Evolutionary conservation across 2,113 vertebrate genomes (phyloP), one percentile per base, ranked within the genome.

Genomic region (Hippotragus niger): DNA sequence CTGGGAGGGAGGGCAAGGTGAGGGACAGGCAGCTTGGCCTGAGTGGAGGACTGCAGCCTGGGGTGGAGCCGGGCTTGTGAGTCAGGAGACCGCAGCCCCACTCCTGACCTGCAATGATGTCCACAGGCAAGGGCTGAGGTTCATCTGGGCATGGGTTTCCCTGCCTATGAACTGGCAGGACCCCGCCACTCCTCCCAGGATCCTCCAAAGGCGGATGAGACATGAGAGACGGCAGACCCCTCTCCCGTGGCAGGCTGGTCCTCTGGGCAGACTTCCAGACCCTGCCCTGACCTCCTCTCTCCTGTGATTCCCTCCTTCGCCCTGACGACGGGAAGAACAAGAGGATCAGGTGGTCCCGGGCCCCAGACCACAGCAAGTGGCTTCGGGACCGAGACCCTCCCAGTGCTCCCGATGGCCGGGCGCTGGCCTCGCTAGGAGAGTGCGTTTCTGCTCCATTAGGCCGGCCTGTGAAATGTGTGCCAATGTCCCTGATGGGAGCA

Each of bases 391-490:
- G 4, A 57, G 47, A n/a, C 43, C 43, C 57, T 94, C 33, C 33
- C 21, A 2, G 36, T 1, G 9, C 33, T 89, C 11, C 31, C 11
- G 0, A 0, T 16, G 43, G 53, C 62, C n/a, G 11, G n/a, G 71
- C 25, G 0, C 14, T 2, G 7, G 87, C 33, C 14, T 91, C 74
- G 33, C 91, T 8, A 74, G 2, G 90, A 95, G 92, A 97, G 97
- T 91, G 74, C 92, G 67, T 98, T 98, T 99, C 97, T 98, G 98
- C 93, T 90, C 97, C 98, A 98, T 99, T 99, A 98, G 97, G 62
- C 97, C 71, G 80, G 95, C 97, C 40, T 53, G 94, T 96, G 97
- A 98, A 98, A 97, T 97, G 98, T 86, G 95, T 40, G 96, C 80
- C 85, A 97, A 98, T 98, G 55, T 97, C 97, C 97, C 97, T 86